phyloP scores from a whole-genome alignment of 2,113 vertebrate genomes.

The Myrmecobius fasciatus region DNA sequence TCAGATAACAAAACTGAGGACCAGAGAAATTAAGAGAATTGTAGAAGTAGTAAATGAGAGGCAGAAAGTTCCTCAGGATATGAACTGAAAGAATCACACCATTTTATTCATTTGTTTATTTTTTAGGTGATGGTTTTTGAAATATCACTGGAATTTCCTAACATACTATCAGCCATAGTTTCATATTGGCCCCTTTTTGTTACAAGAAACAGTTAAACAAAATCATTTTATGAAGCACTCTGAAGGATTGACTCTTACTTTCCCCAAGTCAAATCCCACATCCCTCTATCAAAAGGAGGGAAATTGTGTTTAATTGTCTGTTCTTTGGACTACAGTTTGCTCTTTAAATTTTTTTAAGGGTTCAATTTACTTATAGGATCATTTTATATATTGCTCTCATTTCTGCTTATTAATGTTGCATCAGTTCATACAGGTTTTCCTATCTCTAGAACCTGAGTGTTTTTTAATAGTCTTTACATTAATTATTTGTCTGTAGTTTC shows the following conservation, averaged over 20 bases:
- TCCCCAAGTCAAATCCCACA: not conserved
- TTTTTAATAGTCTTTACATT: not conserved
- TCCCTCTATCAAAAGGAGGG: not conserved
- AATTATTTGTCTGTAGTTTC: constrained; percentile 25
- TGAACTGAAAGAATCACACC: not conserved
- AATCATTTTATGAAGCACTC: not conserved
- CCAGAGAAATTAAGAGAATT: not conserved
- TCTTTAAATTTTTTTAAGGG: not conserved
- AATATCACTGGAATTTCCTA: not conserved
- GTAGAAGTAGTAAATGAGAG: not conserved
- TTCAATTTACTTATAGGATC: not conserved
- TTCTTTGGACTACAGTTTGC: not conserved
- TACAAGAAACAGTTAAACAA: not conserved
- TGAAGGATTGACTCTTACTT: not conserved
- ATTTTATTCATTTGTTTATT: not conserved
- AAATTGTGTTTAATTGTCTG: not conserved
- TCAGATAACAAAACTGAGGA: not conserved
- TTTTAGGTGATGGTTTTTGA: not conserved
- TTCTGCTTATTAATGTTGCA: not conserved
- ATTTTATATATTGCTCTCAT: not conserved
- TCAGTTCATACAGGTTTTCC: not conserved
- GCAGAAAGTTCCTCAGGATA: not conserved
- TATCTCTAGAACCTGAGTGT: constrained; percentile 37
- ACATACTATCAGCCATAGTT: not conserved
- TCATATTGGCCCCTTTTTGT: not conserved